These are phyloP conservation scores for Buphagus erythrorhynchus DNA, from an alignment of 2,797 vertebrate genomes.

Conservation along the genomic window DNA sequence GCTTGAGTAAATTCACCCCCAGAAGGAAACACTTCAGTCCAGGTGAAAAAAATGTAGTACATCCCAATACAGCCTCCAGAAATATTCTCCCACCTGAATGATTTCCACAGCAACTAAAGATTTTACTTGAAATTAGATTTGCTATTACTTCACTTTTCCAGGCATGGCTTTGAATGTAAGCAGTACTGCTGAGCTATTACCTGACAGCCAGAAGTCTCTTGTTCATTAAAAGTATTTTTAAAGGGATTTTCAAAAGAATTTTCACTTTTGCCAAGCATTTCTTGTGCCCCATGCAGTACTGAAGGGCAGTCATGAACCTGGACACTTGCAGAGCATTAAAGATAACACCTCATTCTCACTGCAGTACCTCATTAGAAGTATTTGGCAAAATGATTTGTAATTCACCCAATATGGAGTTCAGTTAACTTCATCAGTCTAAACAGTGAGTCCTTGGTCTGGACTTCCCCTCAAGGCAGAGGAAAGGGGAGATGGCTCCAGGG, in stretches of 20 bases:
- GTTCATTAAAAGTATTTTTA: not conserved
- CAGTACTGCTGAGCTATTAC: not conserved
- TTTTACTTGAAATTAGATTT: not conserved
- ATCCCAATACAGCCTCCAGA: not conserved
- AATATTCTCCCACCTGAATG: not conserved
- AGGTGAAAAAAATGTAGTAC: not conserved
- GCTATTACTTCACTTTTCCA: not conserved
- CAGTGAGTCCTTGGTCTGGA: not conserved
- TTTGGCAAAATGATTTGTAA: not conserved
- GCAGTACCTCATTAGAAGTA: not conserved
- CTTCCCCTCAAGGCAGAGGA: not conserved
- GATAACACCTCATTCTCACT: not conserved
- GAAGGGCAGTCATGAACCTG: not conserved
- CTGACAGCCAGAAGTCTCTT: not conserved
- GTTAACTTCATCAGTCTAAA: not conserved
- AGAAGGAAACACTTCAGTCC: not conserved
- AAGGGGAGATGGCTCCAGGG: not conserved
- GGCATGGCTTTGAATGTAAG: not conserved
- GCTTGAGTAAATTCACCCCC: not conserved
- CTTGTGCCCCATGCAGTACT: not conserved
- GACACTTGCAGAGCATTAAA: not conserved
- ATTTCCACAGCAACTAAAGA: not conserved
- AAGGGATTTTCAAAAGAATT: not conserved
- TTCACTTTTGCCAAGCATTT: not conserved
- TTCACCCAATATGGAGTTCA: not conserved